Evolutionary conservation across 2,888 invertebrate genomes (phyloP), one percentile per base, ranked within the genome.

Genomic region (Autographa gamma): DNA sequence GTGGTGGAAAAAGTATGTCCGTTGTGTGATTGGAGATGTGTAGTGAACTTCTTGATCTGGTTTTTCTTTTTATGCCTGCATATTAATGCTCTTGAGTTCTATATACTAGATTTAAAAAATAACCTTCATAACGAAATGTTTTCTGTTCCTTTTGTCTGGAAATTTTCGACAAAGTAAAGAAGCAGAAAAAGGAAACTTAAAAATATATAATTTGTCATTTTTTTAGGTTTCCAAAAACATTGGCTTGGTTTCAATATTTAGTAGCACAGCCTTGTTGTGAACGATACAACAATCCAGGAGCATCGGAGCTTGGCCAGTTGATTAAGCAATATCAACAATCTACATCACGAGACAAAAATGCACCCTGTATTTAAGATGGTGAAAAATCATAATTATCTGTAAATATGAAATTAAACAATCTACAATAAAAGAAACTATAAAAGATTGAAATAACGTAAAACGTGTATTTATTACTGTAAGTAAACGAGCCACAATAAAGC

Each of bases 171-270:
- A 25, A 3, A 25, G 3, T 3, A 25, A 25, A 25, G 25, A 1
- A 25, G 25, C 25, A 25, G 25, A 25, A n/a, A n/a, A n/a, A n/a
- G n/a, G n/a, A 25, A 25, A 25, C 3, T 25, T 25, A 25, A 25
- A 25, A 25, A n/a, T n/a, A n/a, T 25, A 3, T 25, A 25, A 1
- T 25, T 25, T 25, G 3, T 25, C 25, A 2, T 2, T 25, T 1
- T 25, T 25, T 60, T 82, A 93, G 91, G 43, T 91, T 86, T 66
- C 88, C 92, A 0, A 91, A 90, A 81, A 85, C 85, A 34, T 52
- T 56, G 9, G 86, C 85, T n/a, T 95, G 93, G 93, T 72, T 90
- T 13, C 82, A 86, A 13, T 79, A 79, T 4, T 84, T 93, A 78
- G 88, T 90, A 63, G 69, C 76, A 31, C 82, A 89, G 19, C 83